Evolutionary conservation across 2,113 vertebrate genomes (phyloP).

Genomic region (Grus americana): DNA sequence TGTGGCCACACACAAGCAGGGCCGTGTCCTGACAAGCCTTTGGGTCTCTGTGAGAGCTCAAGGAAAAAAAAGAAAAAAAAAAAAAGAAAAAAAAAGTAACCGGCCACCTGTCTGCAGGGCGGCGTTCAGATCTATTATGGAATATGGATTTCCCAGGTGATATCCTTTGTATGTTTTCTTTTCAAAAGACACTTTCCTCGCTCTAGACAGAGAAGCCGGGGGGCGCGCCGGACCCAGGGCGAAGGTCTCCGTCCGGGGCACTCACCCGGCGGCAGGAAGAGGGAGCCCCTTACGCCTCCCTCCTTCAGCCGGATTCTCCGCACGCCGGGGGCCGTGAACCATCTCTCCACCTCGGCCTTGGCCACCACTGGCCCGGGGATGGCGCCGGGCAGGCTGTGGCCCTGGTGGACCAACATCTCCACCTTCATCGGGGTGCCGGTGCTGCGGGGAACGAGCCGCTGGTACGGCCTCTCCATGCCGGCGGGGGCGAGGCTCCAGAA

Average conservation of each 20-base stretch:
- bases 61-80: background rate
- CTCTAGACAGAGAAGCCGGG: background rate
- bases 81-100: background rate
- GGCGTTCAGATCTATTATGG: rapidly evolving
- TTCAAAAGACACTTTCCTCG: background rate
- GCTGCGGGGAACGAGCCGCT: constrained; percentile 33
- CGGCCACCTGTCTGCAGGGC: background rate
- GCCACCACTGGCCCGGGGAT: constrained; percentile 45
- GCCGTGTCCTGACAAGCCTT: background rate
- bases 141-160: too few species aligned
- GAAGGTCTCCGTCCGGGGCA: background rate
- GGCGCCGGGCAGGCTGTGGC: background rate
- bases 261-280: constrained; percentile 68
- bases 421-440: constrained; percentile 46
- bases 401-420: constrained; percentile 59
- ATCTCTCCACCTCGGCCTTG: constrained; percentile 42
- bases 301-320: constrained; percentile 61
- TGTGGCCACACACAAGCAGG: rapidly evolving
- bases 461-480: constrained; percentile 58
- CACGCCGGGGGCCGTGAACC: constrained; percentile 54
- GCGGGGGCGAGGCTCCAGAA: constrained; percentile 70
- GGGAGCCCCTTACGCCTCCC: constrained; percentile 50
- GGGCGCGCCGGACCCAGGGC: background rate
- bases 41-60: rapidly evolving
- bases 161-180: rapidly evolving